A percentile compares a stretch with the other conserved stretches of the same genome.
These are phyloP conservation scores for Sphaerolaimus hirsutus DNA, from an alignment of 2,888 invertebrate genomes.

Conservation along the genomic window DNA sequence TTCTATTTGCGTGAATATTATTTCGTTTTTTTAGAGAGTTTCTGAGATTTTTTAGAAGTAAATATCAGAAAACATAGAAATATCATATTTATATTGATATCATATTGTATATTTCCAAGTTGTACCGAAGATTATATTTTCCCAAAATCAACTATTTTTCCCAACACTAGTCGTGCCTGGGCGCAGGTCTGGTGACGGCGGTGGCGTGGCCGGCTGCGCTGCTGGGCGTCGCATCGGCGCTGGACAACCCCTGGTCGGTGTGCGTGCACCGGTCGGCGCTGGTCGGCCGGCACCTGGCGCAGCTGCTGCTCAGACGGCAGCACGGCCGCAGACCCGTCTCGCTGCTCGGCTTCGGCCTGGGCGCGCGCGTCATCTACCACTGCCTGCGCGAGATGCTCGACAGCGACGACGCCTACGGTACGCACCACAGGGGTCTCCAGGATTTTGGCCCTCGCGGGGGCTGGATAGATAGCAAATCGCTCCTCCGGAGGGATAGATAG, in stretches of 20 bases:
- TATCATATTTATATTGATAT: too few species aligned
- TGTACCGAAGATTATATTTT: too few species aligned
- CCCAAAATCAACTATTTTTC: background rate
- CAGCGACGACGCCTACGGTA: too few species aligned
- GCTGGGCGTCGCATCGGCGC: slow-evolving; percentile 35
- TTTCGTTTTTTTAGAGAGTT: too few species aligned
- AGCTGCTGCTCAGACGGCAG: slow-evolving; percentile 37
- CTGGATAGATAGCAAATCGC: too few species aligned
- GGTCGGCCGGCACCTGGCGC: slow-evolving; percentile 40
- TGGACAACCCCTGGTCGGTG: slow-evolving; percentile 45
- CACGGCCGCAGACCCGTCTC: slow-evolving; percentile 43
- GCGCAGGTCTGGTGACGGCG: slow-evolving; percentile 38
- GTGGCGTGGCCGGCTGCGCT: slow-evolving; percentile 42
- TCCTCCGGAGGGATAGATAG: too few species aligned
- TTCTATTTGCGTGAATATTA: too few species aligned
- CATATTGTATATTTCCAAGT: too few species aligned
- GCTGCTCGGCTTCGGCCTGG: slow-evolving; percentile 41
- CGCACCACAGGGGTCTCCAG: too few species aligned
- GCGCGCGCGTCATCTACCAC: slow-evolving; percentile 43
- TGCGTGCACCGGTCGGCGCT: slow-evolving; percentile 38
- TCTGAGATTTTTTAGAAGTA: too few species aligned
- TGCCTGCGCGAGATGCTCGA: slow-evolving; percentile 37
- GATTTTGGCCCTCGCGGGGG: too few species aligned
- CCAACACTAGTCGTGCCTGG: background rate
- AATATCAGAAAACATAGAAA: too few species aligned